Percentiles rank a stretch among this genome's conserved stretches.
phyloP scores from a whole-genome alignment of 2,888 invertebrate species.

The Ectemnius continuus region DNA sequence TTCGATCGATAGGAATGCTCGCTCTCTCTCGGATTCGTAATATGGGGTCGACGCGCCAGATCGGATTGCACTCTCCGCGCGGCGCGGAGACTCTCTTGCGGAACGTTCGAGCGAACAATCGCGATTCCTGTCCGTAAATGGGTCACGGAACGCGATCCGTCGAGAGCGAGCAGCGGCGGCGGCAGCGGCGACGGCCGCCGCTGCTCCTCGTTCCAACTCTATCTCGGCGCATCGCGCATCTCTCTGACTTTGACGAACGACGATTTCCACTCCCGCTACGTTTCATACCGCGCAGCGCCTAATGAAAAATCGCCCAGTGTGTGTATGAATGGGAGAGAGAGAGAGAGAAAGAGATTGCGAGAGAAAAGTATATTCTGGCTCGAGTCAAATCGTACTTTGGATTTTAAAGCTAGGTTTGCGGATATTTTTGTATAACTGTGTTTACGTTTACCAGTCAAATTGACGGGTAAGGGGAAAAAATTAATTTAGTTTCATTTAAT shows the following conservation, averaged over 20 bases:
- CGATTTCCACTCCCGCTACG: not conserved
- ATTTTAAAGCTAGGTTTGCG: too few species aligned
- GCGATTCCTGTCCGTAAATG: conserved; percentile 39
- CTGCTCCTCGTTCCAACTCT: conserved; percentile 18
- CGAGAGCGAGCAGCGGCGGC: too few species aligned
- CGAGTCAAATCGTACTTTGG: not conserved
- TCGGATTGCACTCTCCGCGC: too few species aligned
- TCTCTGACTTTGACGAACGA: conserved; percentile 8
- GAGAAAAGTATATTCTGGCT: not conserved
- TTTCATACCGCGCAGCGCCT: not conserved
- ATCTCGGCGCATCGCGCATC: not conserved
- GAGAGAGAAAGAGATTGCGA: not conserved
- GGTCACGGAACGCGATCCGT: conserved; percentile 36
- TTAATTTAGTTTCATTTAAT: too few species aligned
- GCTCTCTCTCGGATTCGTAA: not conserved
- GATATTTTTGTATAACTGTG: too few species aligned
- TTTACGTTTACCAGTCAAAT: too few species aligned
- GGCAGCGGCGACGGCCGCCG: too few species aligned
- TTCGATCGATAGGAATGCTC: not conserved
- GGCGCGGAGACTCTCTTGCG: too few species aligned
- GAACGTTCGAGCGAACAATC: conserved; percentile 10
- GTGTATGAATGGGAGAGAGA: too few species aligned
- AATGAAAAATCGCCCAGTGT: not conserved
- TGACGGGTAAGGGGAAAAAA: too few species aligned
- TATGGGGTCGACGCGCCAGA: too few species aligned